Evolutionary conservation across 2,797 vertebrate genomes (phyloP).

Genomic region (Centropyge bicolor): DNA sequence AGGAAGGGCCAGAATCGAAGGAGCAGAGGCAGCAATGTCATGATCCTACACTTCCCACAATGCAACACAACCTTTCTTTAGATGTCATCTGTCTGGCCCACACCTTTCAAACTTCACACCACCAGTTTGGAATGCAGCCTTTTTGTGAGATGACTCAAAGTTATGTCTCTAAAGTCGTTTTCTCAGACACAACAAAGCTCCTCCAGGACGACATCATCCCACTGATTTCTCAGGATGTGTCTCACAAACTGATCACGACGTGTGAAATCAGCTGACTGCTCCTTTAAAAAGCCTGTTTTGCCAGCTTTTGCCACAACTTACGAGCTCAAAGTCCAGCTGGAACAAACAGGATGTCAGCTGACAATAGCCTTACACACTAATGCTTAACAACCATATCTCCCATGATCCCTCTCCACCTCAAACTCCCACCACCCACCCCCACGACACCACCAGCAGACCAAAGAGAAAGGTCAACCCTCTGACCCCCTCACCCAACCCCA

Average conservation of each 20-base stretch:
- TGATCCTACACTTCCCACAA: conserved; percentile 8
- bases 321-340: conserved; percentile 30
- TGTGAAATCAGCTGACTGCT: neutral
- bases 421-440: neutral
- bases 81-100: neutral
- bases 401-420: conserved; percentile 23
- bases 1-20: neutral
- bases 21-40: neutral
- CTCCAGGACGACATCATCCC: neutral
- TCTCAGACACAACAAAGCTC: conserved; percentile 9
- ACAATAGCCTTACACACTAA: conserved; percentile 29
- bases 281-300: conserved; percentile 10
- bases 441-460: conserved; percentile 31
- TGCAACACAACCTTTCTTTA: neutral
- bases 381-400: conserved; percentile 48
- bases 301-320: neutral
- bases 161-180: neutral
- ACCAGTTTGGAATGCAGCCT: conserved; percentile 2
- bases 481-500: conserved; percentile 48
- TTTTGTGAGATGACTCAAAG: conserved; percentile 14
- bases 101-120: conserved; percentile 14
- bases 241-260: conserved; percentile 1
- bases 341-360: conserved; percentile 52
- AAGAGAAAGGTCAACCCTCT: conserved; percentile 66
- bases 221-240: conserved; percentile 6